Evolutionary conservation across 2,888 invertebrate species (phyloP), one percentile per base, ranked within the genome.

Genomic region (Caenorhabditis sp.): DNA sequence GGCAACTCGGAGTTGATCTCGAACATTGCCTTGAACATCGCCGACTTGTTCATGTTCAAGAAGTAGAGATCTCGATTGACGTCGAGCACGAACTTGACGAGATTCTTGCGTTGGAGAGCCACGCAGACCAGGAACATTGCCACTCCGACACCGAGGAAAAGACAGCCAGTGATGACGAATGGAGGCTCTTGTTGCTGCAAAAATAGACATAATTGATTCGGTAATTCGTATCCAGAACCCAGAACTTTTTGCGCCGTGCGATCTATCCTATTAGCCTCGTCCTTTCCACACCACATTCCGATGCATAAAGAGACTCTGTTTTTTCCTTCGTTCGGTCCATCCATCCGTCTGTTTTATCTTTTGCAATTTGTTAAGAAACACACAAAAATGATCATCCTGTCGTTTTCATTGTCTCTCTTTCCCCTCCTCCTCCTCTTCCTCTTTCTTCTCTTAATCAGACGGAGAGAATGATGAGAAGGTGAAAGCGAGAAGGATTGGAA

Each of bases 51-150:
- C 85, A 89, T 88, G 40, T 88, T 88, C 20, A 89, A 71, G 69
- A 89, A 89, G 70, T 87, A 89, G 13, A 90, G 77, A 44, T 89
- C 89, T 9, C 87, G 80, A 72, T 89, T 90, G 64, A 91, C 67
- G 72, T 90, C 90, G 24, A 88, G 65, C 3, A 90, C 85, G 64
- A 85, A 85, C 68, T 91, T 91, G 28, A 88, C 85, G n/a, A 91
- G 83, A 68, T 91, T 91, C 69, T 91, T 91, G 32, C 91, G 80
- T 76, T 91, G 91, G 1, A 91, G 85, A 61, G 90, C 71, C 13
- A 85, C 85, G 62, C 91, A 91, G 24, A 87, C 88, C 28, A 89
- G 61, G 8, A 90, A 78, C 89, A 90, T 90, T 0, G 88, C 67
- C 1, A 85, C 69, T 9, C 90, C 90, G 51, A 89, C 62, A 2